These are phyloP conservation scores for Spongilla lacustris DNA, from an alignment of 37 sponge, comb jelly and placozoan species.

Conservation along the genomic window DNA sequence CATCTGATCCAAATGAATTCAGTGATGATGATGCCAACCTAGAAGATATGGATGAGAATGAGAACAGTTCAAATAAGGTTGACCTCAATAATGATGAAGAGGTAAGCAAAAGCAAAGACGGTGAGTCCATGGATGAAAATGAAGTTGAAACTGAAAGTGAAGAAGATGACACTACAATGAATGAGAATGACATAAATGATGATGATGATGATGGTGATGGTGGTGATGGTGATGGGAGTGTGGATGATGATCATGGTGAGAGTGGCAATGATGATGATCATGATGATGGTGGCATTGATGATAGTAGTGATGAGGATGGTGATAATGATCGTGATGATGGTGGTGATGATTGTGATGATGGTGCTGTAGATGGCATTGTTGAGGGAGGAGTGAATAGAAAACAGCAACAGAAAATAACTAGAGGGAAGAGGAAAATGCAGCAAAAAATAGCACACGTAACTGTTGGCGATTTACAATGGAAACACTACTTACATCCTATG, in stretches of 20 bases:
- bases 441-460: not conserved
- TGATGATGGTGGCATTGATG: not conserved
- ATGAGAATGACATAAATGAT: not conserved
- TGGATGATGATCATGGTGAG: not conserved
- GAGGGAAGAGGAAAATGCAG: not conserved
- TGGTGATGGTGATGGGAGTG: not conserved
- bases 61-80: conserved; percentile 1
- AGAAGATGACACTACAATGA: not conserved
- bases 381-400: not conserved
- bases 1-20: not conserved
- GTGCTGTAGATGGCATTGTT: not conserved
- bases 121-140: not conserved
- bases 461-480: not conserved
- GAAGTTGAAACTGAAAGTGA: not conserved
- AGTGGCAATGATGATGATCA: not conserved
- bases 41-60: not conserved
- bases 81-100: not conserved
- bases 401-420: not conserved
- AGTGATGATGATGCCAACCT: not conserved
- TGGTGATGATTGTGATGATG: not conserved
- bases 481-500: not conserved
- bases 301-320: not conserved
- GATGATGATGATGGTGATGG: not conserved
- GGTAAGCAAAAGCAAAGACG: not conserved
- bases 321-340: not conserved